A percentile compares a stretch with the other conserved stretches of the same genome.
Evolutionary conservation across 2,113 vertebrate species (phyloP).

Genomic region (Scomber colias): DNA sequence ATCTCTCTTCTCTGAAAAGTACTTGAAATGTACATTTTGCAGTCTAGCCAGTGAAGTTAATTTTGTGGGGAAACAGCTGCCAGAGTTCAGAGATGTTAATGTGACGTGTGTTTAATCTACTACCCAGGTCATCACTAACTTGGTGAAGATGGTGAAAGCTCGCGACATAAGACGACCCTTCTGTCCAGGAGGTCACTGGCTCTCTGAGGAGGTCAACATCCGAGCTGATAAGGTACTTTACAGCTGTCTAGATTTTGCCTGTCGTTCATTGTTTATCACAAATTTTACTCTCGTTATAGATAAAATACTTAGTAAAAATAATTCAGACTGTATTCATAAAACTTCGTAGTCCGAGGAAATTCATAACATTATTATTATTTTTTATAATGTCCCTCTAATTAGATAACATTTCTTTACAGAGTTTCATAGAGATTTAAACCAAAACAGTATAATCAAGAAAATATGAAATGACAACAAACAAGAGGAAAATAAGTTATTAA

Average conservation of each 20-base stretch:
- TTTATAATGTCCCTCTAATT: too few species aligned
- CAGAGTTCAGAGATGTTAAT: conserved; percentile 25
- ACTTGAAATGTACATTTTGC: neutral
- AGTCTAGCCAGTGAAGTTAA: neutral
- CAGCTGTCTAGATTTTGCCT: neutral
- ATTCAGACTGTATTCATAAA: neutral
- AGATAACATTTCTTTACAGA: too few species aligned
- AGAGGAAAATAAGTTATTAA: neutral
- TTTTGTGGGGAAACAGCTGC: neutral
- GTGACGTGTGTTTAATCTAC: conserved; percentile 46
- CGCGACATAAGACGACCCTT: conserved; percentile 95
- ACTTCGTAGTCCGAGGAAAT: neutral
- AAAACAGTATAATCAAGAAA: neutral
- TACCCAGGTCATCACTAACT: conserved; percentile 95
- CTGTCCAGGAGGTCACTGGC: conserved; percentile 96
- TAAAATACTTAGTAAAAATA: neutral
- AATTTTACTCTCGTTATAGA: neutral
- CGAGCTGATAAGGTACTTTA: conserved; percentile 94
- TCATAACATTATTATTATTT: neutral
- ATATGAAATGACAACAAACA: neutral
- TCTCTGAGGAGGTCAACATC: conserved; percentile 97
- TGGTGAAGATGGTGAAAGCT: conserved; percentile 99
- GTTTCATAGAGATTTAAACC: neutral
- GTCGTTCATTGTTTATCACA: neutral
- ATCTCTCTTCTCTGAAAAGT: conserved; percentile 12